Evolutionary conservation across 2,113 vertebrate genomes (phyloP), one percentile per base, ranked within the genome.

Genomic region (Onychostruthus taczanowskii): DNA sequence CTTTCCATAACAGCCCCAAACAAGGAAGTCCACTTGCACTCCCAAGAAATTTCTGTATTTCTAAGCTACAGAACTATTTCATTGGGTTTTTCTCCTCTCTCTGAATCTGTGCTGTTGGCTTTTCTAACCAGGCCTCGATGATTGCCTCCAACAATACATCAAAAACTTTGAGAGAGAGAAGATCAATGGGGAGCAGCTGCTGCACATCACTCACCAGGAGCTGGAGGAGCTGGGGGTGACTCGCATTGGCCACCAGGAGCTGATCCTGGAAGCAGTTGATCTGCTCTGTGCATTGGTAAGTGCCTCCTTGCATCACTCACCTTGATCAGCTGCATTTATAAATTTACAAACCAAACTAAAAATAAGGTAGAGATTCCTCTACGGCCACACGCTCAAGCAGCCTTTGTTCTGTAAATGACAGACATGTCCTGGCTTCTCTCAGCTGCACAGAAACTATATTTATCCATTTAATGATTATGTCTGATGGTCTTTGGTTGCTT

Each of bases 141-240:
- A 99, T 90, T 99, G 98, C 97, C 98, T 99, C 94, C 98, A 99
- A 95, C 98, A 98, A 97, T 99, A 99, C 92, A 98, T 99, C 85
- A 99, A 99, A 96, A 99, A 98, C 89, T 99, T 99, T 77, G 99
- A 99, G 97, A 97, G 98, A 58, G 98, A 99, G 96, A 98, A 98
- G 98, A 98, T 99, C 97, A 98, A 97, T 7, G 99, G 98, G 3
- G 98, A 99, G 74, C 99, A 98, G 96, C 97, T 99, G 92, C 97
- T 99, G 23, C 98, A 98, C 97, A 99, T 99, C 96, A 99, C 99
- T 30, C 98, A 98, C 82, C 98, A 99, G 96, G 98, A 98, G 96
- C 98, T 99, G 93, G 98, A 98, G 96, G 98, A 99, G 93, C 97
- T 99, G 80, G 98, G 99, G 7, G 98, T 99, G 96, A 98, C 98